Evolutionary conservation across 2,888 invertebrate species (phyloP), one percentile per base, ranked within the genome.

Genomic region (Athripsodes cinereus): DNA sequence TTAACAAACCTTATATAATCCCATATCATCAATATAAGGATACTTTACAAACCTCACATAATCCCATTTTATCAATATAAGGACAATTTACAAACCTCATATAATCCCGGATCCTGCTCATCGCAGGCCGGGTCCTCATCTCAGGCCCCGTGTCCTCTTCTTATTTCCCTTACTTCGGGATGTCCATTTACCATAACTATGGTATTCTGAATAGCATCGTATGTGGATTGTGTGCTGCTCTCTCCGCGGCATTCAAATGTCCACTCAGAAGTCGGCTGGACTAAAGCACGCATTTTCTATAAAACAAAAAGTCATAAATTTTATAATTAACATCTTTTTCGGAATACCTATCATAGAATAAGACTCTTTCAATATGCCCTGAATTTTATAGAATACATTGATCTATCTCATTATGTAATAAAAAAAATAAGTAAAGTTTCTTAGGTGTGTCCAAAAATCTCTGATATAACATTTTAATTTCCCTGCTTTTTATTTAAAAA

Each of bases 211-310:
- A 78, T 78, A 20, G 78, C 71, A 66, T 65, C 57, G 49, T 60
- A 60, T 67, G 71, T 53, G 68, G 70, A 49, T 69, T 71, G 56
- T 65, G 71, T 71, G 5, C 72, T 69, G 44, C 71, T 71, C 55
- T 69, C 75, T 13, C 67, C 65, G 52, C 71, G 70, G 1, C 74
- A 71, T 1, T 81, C 79, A 0, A 81, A 84, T 40, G 88, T 87
- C 90, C 90, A 90, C 64, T 86, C 86, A 1, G 82, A 79, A 0
- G 86, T 86, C 0, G 88, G 88, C 19, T 84, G 83, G 2, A 87
- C 68, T 40, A 89, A 72, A 52, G 79, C 76, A 22, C 80, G 79
- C 1, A 86, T 77, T 71, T 83, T 84, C 83, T 83, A 71, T 2
- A 67, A 31, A 55, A 58, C n/a, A 8, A 13, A 16, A 8, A 26